A percentile compares a stretch with the other conserved stretches of the same genome.
phyloP scores from a whole-genome alignment of 2,113 vertebrate genomes.

The Myrmecobius fasciatus region DNA sequence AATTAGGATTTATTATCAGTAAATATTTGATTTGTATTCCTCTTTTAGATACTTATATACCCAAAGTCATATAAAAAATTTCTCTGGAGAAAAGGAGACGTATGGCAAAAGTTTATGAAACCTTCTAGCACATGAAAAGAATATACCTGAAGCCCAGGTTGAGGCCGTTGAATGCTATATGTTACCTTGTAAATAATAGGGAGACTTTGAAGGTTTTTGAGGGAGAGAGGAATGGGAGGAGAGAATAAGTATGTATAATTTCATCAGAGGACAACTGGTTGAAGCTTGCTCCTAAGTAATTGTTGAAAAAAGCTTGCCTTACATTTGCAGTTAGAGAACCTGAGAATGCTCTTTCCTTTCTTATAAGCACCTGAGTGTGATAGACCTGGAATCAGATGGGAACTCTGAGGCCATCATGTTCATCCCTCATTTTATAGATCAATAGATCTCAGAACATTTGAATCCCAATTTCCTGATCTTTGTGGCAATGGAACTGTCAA shows the following conservation, averaged over 20 bases:
- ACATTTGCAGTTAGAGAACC: not conserved
- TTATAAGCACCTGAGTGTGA: not conserved
- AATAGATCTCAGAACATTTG: constrained; percentile 1
- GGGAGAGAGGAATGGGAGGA: no score
- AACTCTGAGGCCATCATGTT: not conserved
- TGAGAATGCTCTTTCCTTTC: not conserved
- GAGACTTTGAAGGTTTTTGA: not conserved
- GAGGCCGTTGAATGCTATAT: not conserved
- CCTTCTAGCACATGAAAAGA: no score
- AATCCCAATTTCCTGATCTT: not conserved
- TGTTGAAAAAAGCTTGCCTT: not conserved
- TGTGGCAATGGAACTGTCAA: not conserved
- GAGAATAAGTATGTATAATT: no score
- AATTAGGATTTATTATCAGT: no score
- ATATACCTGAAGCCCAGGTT: no score
- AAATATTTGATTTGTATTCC: no score
- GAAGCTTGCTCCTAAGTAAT: not conserved
- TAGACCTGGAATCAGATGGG: not conserved
- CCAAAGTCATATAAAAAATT: no score
- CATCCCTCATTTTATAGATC: not conserved
- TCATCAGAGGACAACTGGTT: not conserved
- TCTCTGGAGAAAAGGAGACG: no score
- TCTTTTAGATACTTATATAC: no score
- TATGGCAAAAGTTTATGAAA: no score
- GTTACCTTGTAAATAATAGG: not conserved